Conservation (phyloP, 1,140 invertebrate species). For the Coenobita brevimanus region DNA sequence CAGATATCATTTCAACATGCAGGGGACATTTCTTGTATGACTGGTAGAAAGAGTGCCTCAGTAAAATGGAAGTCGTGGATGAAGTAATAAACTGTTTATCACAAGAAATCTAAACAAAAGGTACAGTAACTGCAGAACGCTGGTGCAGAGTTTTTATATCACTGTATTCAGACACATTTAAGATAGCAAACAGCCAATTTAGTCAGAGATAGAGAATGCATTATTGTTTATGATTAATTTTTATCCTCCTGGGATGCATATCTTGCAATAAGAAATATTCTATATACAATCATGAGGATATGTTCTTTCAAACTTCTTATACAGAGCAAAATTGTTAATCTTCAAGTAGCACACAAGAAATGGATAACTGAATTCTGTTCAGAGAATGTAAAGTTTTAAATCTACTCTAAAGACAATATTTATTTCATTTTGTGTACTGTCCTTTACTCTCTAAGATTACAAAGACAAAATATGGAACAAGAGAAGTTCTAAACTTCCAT, state of each 20-base stretch:
- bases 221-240: constrained; percentile 38
- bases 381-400: constrained; percentile 60
- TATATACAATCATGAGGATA: constrained; percentile 62
- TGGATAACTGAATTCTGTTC: constrained; percentile 61
- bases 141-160: constrained; percentile 46
- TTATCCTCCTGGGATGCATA: constrained; percentile 44
- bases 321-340: constrained; percentile 63
- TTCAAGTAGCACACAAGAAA: constrained; percentile 64
- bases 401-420: constrained; percentile 63
- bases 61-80: background rate
- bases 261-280: constrained; percentile 61
- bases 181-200: constrained; percentile 52
- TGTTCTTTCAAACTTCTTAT: constrained; percentile 65
- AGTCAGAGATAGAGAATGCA: constrained; percentile 44
- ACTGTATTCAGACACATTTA: constrained; percentile 51
- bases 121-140: constrained; percentile 25
- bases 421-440: constrained; percentile 64
- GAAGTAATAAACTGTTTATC: constrained; percentile 13
- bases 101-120: constrained; percentile 39
- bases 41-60: background rate
- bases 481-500: constrained; percentile 56
- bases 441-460: constrained; percentile 63
- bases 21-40: background rate
- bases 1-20: constrained; percentile 35
- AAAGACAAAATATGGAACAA: constrained; percentile 66